phyloP scores from a whole-genome alignment of 2,888 invertebrate species.

The Cephus rjabovi region DNA sequence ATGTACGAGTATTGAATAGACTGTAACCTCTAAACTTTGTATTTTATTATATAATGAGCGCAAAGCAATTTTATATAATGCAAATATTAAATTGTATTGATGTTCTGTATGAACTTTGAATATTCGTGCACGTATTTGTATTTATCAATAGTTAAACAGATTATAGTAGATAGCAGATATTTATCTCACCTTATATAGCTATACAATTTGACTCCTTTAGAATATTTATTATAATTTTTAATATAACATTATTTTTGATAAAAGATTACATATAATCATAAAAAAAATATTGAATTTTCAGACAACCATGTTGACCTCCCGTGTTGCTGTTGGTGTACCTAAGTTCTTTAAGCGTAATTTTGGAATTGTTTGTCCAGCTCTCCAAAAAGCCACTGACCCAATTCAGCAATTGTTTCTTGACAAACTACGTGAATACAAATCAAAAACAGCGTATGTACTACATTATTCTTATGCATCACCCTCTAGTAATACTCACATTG shows the following conservation, averaged over 20 bases:
- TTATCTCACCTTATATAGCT: background rate
- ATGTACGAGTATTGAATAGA: background rate
- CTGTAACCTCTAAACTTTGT: background rate
- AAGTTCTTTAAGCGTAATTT: slow-evolving; percentile 72
- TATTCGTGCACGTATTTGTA: background rate
- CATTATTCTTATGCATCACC: slow-evolving; percentile 1
- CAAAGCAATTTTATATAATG: background rate
- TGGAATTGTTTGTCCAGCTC: slow-evolving; percentile 76
- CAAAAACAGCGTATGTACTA: slow-evolving; percentile 83
- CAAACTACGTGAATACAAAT: slow-evolving; percentile 90
- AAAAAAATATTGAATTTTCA: background rate
- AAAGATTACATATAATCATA: background rate
- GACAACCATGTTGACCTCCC: slow-evolving; percentile 50
- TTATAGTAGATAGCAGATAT: background rate
- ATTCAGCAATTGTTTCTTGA: slow-evolving; percentile 94
- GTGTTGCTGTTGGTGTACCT: slow-evolving; percentile 40
- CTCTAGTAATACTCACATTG: background rate
- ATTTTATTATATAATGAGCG: background rate
- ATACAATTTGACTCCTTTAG: background rate
- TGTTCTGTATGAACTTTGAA: background rate
- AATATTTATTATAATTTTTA: background rate
- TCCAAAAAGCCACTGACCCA: slow-evolving; percentile 84
- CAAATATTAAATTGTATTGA: background rate
- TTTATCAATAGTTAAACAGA: background rate
- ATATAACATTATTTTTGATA: background rate